These are phyloP conservation scores for Sipha maydis DNA, from an alignment of 2,888 invertebrate species.

Conservation along the genomic window DNA sequence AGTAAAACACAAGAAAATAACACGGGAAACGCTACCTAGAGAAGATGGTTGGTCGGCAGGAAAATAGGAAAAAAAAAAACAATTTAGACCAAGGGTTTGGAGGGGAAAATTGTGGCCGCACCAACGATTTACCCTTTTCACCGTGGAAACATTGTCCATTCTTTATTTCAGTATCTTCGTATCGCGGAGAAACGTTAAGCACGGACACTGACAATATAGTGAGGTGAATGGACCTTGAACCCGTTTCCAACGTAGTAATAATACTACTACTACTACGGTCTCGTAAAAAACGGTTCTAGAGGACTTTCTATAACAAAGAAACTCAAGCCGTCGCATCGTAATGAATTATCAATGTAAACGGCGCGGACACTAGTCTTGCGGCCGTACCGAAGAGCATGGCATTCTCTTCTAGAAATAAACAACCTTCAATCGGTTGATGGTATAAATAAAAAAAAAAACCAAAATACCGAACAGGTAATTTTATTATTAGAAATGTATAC, in stretches of 20 bases:
- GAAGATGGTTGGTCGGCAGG: not conserved
- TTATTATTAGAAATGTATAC: not conserved
- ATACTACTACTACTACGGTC: not conserved
- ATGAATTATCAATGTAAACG: not conserved
- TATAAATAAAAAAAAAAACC: not conserved
- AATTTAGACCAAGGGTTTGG: not conserved
- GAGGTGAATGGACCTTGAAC: not conserved
- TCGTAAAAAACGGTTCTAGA: not conserved
- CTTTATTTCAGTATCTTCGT: too few species aligned
- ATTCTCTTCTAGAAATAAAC: not conserved
- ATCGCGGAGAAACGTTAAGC: not conserved
- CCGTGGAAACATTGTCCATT: too few species aligned
- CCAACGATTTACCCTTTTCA: too few species aligned
- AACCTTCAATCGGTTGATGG: not conserved
- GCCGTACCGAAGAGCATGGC: not conserved
- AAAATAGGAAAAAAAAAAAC: not conserved
- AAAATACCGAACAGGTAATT: not conserved
- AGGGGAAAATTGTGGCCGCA: not conserved
- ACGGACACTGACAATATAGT: not conserved
- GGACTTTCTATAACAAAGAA: constrained; percentile 9
- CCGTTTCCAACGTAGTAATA: not conserved
- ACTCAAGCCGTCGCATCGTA: not conserved
- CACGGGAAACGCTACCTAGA: too few species aligned
- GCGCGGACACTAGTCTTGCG: not conserved
- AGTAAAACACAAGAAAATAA: too few species aligned